Base-by-base conservation (phyloP, 1,140 invertebrate species). In the Drosophila arizonae region DNA sequence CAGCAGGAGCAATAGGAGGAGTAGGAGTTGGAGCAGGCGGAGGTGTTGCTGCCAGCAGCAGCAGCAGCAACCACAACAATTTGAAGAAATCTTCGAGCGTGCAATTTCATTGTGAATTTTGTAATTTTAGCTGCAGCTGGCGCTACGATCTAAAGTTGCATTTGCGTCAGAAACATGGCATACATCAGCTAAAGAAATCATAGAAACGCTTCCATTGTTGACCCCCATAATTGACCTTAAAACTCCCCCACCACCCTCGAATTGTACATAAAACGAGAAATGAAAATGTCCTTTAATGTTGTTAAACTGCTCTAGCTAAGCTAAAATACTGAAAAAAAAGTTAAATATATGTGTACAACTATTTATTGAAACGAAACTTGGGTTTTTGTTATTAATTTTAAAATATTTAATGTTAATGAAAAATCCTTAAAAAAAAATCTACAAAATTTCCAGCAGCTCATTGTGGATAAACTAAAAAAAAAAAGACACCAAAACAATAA, bases 81-180 rank as follows among this genome's bases (percentile, higher is more conserved):
- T 33, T 48, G 13, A 90, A 90, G 45, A 90, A 90, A 71, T 33
- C 81, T 15, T 13, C 58, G 6, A 87, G 76, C 55, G 74, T 75
- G 36, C 79, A 87, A 63, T 92, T 92, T 39, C 77, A 91, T 54
- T 92, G 91, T 52, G 91, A 90, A 50, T 91, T 91, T 65, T 92
- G 91, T 58, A 79, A 71, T 51, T 92, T 92, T 54, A 74, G 69
- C 51, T 92, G 91, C 63, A 90, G 90, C 21, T 92, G 91, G 91
- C 90, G 88, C 24, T 92, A 92, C 54, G 91, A 92, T 72, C 62
- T 92, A 33, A 91, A 91, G 60, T 57, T 92, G 64, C 91, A 92
- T 68, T 61, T 92, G 65, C 57, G 90, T 28, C 91, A 91, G 45
- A 92, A 92, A 54, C 91, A 92, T 57, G 91, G 91, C 56, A 92